phyloP scores from a whole-genome alignment of 2,113 vertebrate genomes.

The Myocastor coypus region DNA sequence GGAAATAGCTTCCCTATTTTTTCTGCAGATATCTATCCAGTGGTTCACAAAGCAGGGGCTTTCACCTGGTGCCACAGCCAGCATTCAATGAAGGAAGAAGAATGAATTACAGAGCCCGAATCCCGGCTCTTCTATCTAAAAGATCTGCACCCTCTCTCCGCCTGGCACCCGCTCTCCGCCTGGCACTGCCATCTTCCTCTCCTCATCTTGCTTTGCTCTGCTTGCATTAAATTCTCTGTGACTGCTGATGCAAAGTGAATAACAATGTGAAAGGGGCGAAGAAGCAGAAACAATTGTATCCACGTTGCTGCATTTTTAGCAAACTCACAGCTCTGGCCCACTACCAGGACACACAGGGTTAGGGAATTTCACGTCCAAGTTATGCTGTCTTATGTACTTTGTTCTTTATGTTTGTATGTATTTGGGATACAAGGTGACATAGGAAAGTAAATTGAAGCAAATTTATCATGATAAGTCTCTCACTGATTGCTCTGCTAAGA shows the following conservation, averaged over 20 bases:
- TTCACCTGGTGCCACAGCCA: background rate
- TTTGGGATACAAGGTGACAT: slow-evolving; percentile 36
- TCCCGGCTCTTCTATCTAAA: background rate
- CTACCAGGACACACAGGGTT: background rate
- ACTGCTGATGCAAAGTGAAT: background rate
- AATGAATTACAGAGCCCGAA: background rate
- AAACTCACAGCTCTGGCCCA: slow-evolving; percentile 20
- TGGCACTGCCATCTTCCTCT: background rate
- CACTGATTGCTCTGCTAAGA: slow-evolving; percentile 41
- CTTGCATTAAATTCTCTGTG: slow-evolving; percentile 7
- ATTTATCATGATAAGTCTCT: background rate
- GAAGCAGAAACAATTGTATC: background rate
- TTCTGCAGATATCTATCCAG: background rate
- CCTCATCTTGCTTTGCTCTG: background rate
- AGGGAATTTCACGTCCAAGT: slow-evolving; percentile 34
- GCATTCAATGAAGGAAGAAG: background rate
- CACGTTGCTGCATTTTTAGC: background rate
- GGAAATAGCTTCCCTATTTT: slow-evolving; percentile 13
- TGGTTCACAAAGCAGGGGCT: background rate
- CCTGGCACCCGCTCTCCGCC: accelerated
- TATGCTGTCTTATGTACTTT: slow-evolving; percentile 45
- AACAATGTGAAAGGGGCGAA: background rate
- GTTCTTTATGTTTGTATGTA: background rate
- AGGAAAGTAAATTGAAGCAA: slow-evolving; percentile 52
- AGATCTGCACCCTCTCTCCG: background rate